These are phyloP conservation scores for Plebejus argus DNA, from an alignment of 2,888 invertebrate species.

Conservation along the genomic window DNA sequence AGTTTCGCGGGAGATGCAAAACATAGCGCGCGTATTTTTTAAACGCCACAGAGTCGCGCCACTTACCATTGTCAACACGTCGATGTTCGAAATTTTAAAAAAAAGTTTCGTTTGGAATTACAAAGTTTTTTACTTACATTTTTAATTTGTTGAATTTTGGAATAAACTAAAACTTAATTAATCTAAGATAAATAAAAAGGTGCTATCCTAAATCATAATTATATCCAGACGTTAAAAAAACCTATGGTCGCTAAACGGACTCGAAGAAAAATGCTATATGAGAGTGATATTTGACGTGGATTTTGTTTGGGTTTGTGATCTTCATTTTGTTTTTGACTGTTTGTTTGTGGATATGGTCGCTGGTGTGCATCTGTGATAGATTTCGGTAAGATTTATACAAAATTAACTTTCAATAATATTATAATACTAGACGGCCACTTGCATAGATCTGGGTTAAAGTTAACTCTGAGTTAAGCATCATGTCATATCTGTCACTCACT, in stretches of 20 bases:
- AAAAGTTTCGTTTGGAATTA: background rate
- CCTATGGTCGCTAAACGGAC: conserved; percentile 60
- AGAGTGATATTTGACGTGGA: conserved; percentile 66
- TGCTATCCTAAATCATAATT: background rate
- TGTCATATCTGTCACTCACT: no score
- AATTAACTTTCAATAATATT: background rate
- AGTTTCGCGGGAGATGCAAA: conserved; percentile 56
- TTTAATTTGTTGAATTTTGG: background rate
- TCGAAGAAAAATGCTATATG: conserved; percentile 64
- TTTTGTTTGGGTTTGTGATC: conserved; percentile 55
- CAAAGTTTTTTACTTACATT: background rate
- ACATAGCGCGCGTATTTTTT: conserved; percentile 52
- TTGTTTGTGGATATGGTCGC: conserved; percentile 20
- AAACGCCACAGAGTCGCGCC: conserved; percentile 54
- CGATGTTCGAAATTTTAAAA: conserved; percentile 35
- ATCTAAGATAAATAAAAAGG: background rate
- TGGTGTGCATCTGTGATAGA: background rate
- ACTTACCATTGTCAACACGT: conserved; percentile 55
- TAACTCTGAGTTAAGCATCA: no score
- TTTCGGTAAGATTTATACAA: conserved; percentile 21
- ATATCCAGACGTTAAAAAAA: conserved; percentile 30
- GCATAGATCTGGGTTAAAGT: no score
- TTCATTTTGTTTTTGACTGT: conserved; percentile 14
- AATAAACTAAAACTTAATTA: background rate
- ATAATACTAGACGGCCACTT: background rate